Base-by-base conservation (phyloP, 2,113 vertebrate genomes). In the Anolis carolinensis region DNA sequence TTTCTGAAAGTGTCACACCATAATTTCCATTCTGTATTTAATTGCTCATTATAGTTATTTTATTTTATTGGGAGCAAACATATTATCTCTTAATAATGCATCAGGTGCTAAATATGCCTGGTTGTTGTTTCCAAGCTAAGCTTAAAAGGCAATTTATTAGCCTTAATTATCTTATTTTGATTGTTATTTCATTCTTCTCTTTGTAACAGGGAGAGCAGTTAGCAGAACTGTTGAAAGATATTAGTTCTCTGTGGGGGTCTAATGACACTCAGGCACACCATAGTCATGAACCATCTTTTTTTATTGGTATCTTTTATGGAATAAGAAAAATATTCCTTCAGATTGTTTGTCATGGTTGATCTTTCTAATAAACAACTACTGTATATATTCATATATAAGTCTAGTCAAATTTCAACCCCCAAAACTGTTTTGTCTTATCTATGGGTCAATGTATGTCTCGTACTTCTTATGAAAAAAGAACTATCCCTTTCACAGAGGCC, bases 181-280 rank as follows among this genome's bases (percentile, higher is more conserved):
- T 90, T 90, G 76, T 16, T 27, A 86, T 92, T 34, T 92, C 82
- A 77, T 91, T 91, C 68, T 25, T 25, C 82, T 92, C 14, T n/a
- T 86, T 87, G 23, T 34, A 65, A 80, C 72, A 93, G 86, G 89
- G 88, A 90, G 2, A 39, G 85, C 91, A 92, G 90, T 94, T 92
- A 95, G 86, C 89, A 86, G 81, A 92, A 89, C 88, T 93, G 89
- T 94, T 93, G 95, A 94, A 91, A 86, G 25, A 14, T 90, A 94
- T 95, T 93, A 91, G 36, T 78, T 95, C 95, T 94, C 95, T 92
- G 94, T 84, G 95, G 96, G 93, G 93, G 94, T 93, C 93, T 95
- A 95, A 96, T 94, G 93, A 94, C 92, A 95, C 90, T 88, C 84
- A 95, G 91, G 89, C 88, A 91, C 91, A 85, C 89, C 91, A 89